A percentile compares a stretch with the other conserved stretches of the same genome.
Conservation (phyloP, 1,140 invertebrate species). For the Eupeodes corollae region DNA sequence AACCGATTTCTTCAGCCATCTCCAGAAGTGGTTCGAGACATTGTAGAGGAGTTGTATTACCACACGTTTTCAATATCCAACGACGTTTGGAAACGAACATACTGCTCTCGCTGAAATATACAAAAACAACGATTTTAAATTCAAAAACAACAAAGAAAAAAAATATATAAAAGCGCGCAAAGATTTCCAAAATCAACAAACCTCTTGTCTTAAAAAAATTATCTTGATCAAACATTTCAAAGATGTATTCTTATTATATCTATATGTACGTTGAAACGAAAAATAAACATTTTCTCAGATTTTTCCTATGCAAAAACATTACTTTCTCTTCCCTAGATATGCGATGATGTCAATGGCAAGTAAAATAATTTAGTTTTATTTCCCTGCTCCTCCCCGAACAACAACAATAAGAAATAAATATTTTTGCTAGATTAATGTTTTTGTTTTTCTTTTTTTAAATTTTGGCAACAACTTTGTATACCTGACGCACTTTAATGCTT, state of each 20-base stretch:
- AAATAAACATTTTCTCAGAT: too few relatives aligned
- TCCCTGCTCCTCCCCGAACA: too few relatives aligned
- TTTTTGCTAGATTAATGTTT: too few relatives aligned
- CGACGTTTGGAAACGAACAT: constrained; percentile 92
- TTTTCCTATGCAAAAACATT: too few relatives aligned
- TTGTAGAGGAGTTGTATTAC: constrained; percentile 89
- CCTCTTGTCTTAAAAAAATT: too few relatives aligned
- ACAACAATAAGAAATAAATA: too few relatives aligned
- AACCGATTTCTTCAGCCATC: constrained; percentile 76
- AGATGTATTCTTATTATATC: background rate
- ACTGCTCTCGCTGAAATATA: constrained; percentile 79
- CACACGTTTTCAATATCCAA: constrained; percentile 97
- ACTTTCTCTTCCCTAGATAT: too few relatives aligned
- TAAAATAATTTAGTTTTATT: too few relatives aligned
- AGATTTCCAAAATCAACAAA: background rate
- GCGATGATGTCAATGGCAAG: too few relatives aligned
- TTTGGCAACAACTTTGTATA: background rate
- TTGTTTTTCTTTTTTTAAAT: background rate
- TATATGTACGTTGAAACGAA: too few relatives aligned
- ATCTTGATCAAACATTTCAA: background rate
- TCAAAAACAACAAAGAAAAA: constrained; percentile 9
- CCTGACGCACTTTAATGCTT: background rate
- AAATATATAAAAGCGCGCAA: background rate
- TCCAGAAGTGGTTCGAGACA: constrained; percentile 77
- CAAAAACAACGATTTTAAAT: constrained; percentile 7